Percentiles rank a stretch among this genome's conserved stretches.
Evolutionary conservation across 2,113 vertebrate species (phyloP).

Genomic region (human): GRCh38 chr7:28052001-28052500

Average conservation of each 20-base stretch:
- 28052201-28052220: conserved; percentile 82
- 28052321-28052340: conserved; percentile 71
- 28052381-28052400: conserved; percentile 38
- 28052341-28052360: not conserved
- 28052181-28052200: conserved; percentile 80
- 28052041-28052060: conserved; percentile 76
- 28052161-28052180: conserved; percentile 86
- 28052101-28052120: conserved; percentile 82
- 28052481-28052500: not conserved
- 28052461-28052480: not conserved
- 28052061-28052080: conserved; percentile 81
- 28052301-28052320: conserved; percentile 33
- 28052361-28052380: conserved; percentile 44
- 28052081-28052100: conserved; percentile 81
- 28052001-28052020: conserved; percentile 80
- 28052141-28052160: conserved; percentile 85
- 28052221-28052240: conserved; percentile 83
- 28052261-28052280: conserved; percentile 83
- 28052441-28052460: not conserved
- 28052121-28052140: conserved; percentile 85
- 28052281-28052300: conserved; percentile 77
- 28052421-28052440: not conserved
- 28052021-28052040: conserved; percentile 79
- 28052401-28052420: conserved; percentile 35
- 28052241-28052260: conserved; percentile 83